These are phyloP conservation scores for Steinernema feltiae DNA, from an alignment of 1,140 invertebrate genomes.

Conservation along the genomic window DNA sequence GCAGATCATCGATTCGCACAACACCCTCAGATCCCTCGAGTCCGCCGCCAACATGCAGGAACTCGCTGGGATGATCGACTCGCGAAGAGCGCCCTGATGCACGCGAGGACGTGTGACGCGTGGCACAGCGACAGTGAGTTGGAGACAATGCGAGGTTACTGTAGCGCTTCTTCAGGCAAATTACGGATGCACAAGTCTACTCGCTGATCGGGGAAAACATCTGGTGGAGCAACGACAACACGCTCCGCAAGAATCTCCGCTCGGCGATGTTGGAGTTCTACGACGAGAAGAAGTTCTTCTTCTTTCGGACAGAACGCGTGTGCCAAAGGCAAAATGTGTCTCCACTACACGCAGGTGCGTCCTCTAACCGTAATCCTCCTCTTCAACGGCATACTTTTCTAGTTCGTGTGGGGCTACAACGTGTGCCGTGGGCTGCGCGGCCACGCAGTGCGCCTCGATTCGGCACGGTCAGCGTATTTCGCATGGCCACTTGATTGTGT, in stretches of 20 bases:
- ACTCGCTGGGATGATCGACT: constrained; percentile 1
- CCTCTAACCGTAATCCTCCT: background rate
- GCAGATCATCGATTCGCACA: constrained; percentile 11
- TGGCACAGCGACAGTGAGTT: constrained; percentile 15
- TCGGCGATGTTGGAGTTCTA: constrained; percentile 12
- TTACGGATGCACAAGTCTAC: background rate
- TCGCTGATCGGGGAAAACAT: constrained; percentile 9
- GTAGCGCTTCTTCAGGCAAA: background rate
- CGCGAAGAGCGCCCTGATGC: background rate
- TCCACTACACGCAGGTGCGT: constrained; percentile 14
- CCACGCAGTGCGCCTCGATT: background rate
- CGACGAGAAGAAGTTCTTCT: constrained; percentile 11
- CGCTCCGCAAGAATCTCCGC: background rate
- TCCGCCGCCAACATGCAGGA: constrained; percentile 16
- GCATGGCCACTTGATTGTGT: background rate
- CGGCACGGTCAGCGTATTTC: background rate
- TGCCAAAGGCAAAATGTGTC: constrained; percentile 11
- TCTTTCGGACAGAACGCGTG: background rate
- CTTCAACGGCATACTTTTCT: background rate
- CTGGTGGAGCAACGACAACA: constrained; percentile 15
- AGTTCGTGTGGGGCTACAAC: constrained; percentile 8
- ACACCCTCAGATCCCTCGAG: background rate
- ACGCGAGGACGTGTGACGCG: constrained; percentile 1
- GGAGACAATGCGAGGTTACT: background rate
- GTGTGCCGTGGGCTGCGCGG: background rate